Evolutionary conservation across 2,888 invertebrate genomes (phyloP).

Genomic region (Epinotia nisella): DNA sequence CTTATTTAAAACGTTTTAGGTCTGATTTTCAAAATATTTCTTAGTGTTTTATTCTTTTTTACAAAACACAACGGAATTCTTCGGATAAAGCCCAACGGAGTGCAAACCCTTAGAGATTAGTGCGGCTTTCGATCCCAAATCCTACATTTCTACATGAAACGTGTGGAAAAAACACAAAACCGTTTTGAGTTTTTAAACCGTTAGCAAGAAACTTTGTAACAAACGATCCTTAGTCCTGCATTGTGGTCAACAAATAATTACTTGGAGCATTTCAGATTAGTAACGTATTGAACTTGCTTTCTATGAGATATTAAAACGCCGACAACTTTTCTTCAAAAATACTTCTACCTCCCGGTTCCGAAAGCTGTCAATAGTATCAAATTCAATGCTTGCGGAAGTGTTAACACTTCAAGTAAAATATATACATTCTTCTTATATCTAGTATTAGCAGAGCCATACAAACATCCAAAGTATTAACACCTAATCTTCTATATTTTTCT

Average conservation of each 20-base stretch:
- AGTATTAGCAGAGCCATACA: not conserved
- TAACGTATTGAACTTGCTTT: constrained; percentile 22
- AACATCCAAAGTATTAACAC: constrained; percentile 6
- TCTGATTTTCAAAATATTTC: not conserved
- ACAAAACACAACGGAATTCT: constrained; percentile 33
- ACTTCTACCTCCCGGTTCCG: constrained; percentile 13
- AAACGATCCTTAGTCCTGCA: constrained; percentile 37
- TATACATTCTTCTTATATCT: not conserved
- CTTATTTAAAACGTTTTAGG: not conserved
- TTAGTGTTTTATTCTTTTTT: not conserved
- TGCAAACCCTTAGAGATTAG: constrained; percentile 41
- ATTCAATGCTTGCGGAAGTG: constrained; percentile 28
- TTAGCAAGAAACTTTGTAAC: constrained; percentile 22
- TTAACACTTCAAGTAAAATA: constrained; percentile 20
- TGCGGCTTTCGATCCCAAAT: constrained; percentile 31
- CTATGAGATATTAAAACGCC: constrained; percentile 15
- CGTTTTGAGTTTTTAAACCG: constrained; percentile 30
- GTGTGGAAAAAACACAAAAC: constrained; percentile 29
- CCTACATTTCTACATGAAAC: constrained; percentile 26
- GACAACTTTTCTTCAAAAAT: not conserved
- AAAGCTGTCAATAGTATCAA: constrained; percentile 6
- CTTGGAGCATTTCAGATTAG: constrained; percentile 34
- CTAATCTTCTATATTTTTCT: constrained; percentile 22
- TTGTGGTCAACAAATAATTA: constrained; percentile 56
- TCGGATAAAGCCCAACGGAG: constrained; percentile 30